Percentiles rank a stretch among this genome's conserved stretches.
Evolutionary conservation across 2,113 vertebrate species (phyloP).

Genomic region (Spheniscus mendiculus): DNA sequence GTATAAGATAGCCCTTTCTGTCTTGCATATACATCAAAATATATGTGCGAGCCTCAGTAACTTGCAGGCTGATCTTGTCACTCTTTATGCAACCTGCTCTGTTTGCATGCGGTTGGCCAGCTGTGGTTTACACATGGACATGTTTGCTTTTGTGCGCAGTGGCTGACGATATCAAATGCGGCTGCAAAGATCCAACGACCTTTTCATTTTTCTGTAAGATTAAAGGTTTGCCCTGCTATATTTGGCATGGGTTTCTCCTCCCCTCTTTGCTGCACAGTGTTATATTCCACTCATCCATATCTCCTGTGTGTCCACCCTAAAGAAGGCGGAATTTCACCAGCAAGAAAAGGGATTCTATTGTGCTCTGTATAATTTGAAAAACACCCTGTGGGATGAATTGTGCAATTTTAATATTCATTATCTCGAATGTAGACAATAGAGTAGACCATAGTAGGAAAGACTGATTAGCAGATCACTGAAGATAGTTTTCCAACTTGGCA

Average conservation of each 20-base stretch:
- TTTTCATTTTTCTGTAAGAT: background rate
- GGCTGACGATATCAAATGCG: background rate
- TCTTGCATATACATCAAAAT: background rate
- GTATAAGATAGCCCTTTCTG: background rate
- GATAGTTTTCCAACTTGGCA: conserved; percentile 15
- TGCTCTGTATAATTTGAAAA: conserved; percentile 47
- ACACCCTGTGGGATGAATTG: conserved; percentile 51
- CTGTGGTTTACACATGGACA: background rate
- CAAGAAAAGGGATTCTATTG: conserved; percentile 22
- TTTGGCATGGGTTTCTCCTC: background rate
- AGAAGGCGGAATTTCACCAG: conserved; percentile 23
- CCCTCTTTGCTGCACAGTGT: background rate
- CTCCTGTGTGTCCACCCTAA: conserved; percentile 28
- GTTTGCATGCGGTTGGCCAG: background rate
- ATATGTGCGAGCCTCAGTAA: background rate
- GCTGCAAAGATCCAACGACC: background rate
- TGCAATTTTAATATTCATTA: conserved; percentile 59
- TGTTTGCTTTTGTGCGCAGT: background rate
- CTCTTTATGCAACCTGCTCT: background rate
- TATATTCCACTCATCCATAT: conserved; percentile 1
- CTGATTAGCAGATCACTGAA: conserved; percentile 45
- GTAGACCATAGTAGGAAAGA: background rate
- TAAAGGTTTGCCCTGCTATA: background rate
- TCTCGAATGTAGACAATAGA: conserved; percentile 5
- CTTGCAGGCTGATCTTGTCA: background rate